Evolutionary conservation across 2,797 vertebrate genomes (phyloP), one percentile per base, ranked within the genome.

Genomic region (Chaetodon trifasciatus): DNA sequence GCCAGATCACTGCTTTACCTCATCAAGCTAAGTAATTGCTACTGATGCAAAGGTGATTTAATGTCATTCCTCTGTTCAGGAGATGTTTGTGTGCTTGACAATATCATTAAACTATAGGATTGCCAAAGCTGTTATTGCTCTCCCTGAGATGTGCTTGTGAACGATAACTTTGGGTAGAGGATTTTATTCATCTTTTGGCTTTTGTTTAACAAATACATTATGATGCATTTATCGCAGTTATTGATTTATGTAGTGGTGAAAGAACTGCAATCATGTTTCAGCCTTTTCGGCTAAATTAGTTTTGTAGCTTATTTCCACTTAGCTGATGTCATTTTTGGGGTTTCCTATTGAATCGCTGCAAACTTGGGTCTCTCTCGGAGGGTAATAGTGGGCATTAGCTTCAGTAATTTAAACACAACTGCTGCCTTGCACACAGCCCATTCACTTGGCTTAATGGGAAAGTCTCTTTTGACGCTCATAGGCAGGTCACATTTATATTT

Each of bases 151-250:
- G 64, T 76, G 23, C 32, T n/a, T 28, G 10, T 56, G 24, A 35
- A 23, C 24, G 24, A 61, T 39, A 44, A 61, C 57, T 52, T 23
- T 70, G 6, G 49, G 28, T 9, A 46, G 47, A 47, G 19, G 52
- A 73, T 53, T 4, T 67, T 44, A 6, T 39, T 57, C 49, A 74
- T 77, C 37, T 47, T 67, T n/a, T 65, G 16, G 50, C 32, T 73
- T 82, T 81, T 83, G 35, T 58, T 76, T 73, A 52, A 37, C n/a
- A 74, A 84, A 79, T 56, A 21, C 28, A 67, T 67, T 21, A 16
- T 49, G 23, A 65, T 50, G 70, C 35, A 57, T 82, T 75, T 72
- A 66, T 77, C 55, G 28, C 35, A 57, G 80, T 75, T 72, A 66
- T 8, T 78, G 65, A 81, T 67, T 83, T 53, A 64, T 68, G 39